Evolutionary conservation across 1,140 invertebrate species (phyloP), one percentile per base, ranked within the genome.

Genomic region (Oreohelix idahoensis): DNA sequence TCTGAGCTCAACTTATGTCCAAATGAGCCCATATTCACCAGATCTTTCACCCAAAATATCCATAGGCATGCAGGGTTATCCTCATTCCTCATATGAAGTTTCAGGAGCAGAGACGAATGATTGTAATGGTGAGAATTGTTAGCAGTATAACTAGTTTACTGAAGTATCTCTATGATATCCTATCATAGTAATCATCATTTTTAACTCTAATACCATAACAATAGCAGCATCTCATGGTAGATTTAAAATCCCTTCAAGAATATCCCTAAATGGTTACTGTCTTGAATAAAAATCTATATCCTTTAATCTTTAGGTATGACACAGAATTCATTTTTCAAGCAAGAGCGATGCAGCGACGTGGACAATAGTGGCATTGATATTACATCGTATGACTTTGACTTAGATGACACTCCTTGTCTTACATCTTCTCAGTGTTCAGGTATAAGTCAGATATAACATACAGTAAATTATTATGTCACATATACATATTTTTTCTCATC

Each of bases 251-350:
- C n/a, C n/a, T n/a, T n/a, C n/a, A n/a, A n/a, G n/a, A n/a, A n/a
- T n/a, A n/a, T n/a, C n/a, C n/a, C n/a, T n/a, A n/a, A n/a, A n/a
- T n/a, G n/a, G n/a, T n/a, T n/a, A n/a, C n/a, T n/a, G n/a, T n/a
- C n/a, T n/a, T n/a, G n/a, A n/a, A n/a, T n/a, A n/a, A n/a, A n/a
- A n/a, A n/a, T n/a, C n/a, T n/a, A n/a, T n/a, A 8, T 45, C 42
- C 42, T 45, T 45, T 45, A 15, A 45, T 45, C 4, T 53, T 53
- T n/a, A 77, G 75, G 75, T 10, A 29, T 53, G 26, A 32, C 75
- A 77, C 42, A 77, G 49, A 58, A 77, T 26, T 17, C 75, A 35
- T 66, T 66, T 26, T 79, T 79, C 58, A 79, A 81, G 32, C 79
- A 81, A 81, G 79, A 81, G 39, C 26, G 32, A 29, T 81, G 79